A percentile compares a stretch with the other conserved stretches of the same genome.
Conservation (phyloP, 2,888 invertebrate species). For the Amiota communis region DNA sequence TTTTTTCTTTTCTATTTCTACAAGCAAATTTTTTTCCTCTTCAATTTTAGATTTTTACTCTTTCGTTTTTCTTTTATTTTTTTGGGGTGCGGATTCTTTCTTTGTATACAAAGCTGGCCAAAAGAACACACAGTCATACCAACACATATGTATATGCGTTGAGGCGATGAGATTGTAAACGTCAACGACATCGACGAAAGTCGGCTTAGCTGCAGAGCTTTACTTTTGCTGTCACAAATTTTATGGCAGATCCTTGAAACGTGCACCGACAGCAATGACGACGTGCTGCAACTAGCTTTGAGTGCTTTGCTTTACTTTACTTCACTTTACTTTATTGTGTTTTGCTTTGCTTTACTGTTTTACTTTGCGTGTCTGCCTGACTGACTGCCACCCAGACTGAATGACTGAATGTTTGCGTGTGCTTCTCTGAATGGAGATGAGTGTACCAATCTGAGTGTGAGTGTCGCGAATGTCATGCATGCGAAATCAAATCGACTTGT, state of each 20-base stretch:
- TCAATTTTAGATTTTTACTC: constrained; percentile 5
- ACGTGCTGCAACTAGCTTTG: constrained; percentile 13
- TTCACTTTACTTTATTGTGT: too few relatives aligned
- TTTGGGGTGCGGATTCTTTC: neutral
- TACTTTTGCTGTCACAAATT: constrained; percentile 58
- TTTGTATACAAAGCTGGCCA: neutral
- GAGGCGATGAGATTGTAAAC: neutral
- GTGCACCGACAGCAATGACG: constrained; percentile 42
- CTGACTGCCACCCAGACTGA: too few relatives aligned
- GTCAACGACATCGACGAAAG: constrained; percentile 41
- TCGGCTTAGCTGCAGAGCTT: constrained; percentile 53
- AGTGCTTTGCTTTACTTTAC: neutral
- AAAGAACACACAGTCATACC: constrained; percentile 26
- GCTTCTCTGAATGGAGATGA: neutral
- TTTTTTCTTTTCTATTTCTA: neutral
- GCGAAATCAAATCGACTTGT: constrained; percentile 3
- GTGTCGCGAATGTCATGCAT: neutral
- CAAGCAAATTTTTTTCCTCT: neutral
- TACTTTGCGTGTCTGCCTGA: too few relatives aligned
- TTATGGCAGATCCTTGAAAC: constrained; percentile 52
- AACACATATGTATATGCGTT: constrained; percentile 18
- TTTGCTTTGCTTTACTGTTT: too few relatives aligned
- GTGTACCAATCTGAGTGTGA: neutral
- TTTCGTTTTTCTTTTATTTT: neutral
- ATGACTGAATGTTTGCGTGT: neutral